Base-by-base conservation (phyloP, 2,888 invertebrate genomes). In the Scaptomyza cyrtandrae region DNA sequence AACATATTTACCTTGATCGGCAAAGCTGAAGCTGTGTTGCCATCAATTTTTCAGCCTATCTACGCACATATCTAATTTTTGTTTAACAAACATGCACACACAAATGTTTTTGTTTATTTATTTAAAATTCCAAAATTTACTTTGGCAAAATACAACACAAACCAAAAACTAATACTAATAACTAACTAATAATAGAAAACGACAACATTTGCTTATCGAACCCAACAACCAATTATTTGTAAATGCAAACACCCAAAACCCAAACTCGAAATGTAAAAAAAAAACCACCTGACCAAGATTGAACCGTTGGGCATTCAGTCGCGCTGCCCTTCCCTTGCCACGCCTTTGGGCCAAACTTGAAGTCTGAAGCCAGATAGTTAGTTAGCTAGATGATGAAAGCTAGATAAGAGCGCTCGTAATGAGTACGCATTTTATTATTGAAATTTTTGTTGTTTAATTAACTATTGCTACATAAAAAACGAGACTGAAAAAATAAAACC, bases 381-480 rank as follows among this genome's bases (percentile, higher is more conserved):
- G 19, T 19, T 16, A 59, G 71, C 13, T 5, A 69, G 65, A 16
- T 56, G 53, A 59, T 45, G 66, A 58, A 58, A 68, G 50, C 77
- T 58, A n/a, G 83, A 84, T 84, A 84, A 88, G 77, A 65, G 29
- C 45, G 55, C 53, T 57, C 80, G 80, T 83, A 86, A 88, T 80
- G 88, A 84, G 83, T 69, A 75, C 63, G 71, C 71, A 77, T 82
- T 82, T 77, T 64, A 67, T 65, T 81, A 80, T 81, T 81, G 77
- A 86, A 86, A 86, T 69, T 77, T 33, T 29, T 10, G 33, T 79
- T 71, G 41, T 41, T 78, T 88, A 83, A 88, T 88, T 83, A 88
- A 71, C 71, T 71, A 86, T 88, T 86, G 72, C 86, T 65, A 39
- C 39, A 31, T n/a, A 29, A 24, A 46, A 46, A 33, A 33, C 9